These are phyloP conservation scores for Rhingia rostrata DNA, from an alignment of 2,888 invertebrate genomes.

Conservation along the genomic window DNA sequence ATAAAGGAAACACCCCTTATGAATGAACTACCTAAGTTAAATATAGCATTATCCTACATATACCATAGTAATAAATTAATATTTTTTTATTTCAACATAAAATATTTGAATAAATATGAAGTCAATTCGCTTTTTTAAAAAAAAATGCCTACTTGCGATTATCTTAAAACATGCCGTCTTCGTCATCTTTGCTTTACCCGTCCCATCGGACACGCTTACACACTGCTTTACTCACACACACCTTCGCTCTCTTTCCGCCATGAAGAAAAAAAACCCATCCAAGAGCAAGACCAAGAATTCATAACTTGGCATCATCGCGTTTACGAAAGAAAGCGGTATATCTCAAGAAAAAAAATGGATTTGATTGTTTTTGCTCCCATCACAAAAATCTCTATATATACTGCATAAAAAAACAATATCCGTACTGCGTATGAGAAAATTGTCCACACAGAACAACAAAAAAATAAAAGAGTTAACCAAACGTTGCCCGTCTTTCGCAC, in stretches of 20 bases:
- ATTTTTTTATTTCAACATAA: too few species aligned
- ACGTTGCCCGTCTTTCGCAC: neutral
- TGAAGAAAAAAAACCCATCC: slow-evolving; percentile 3
- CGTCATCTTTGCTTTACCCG: slow-evolving; percentile 8
- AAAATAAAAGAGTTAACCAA: slow-evolving; percentile 28
- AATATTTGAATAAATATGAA: too few species aligned
- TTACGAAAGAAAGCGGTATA: slow-evolving; percentile 59
- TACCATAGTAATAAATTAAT: too few species aligned
- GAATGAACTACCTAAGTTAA: too few species aligned
- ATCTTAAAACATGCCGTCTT: slow-evolving; percentile 33
- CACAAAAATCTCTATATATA: slow-evolving; percentile 15
- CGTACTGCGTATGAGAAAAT: slow-evolving; percentile 41
- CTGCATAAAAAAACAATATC: slow-evolving; percentile 16
- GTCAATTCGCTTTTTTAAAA: neutral
- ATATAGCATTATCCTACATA: too few species aligned
- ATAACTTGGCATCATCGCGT: slow-evolving; percentile 66
- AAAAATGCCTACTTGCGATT: neutral
- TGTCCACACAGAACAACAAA: slow-evolving; percentile 8
- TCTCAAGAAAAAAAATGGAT: slow-evolving; percentile 25
- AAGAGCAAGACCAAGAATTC: too few species aligned
- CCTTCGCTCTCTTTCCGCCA: slow-evolving; percentile 3
- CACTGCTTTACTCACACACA: neutral
- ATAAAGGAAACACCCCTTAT: too few species aligned
- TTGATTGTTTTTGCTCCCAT: slow-evolving; percentile 10
- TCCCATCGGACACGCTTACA: slow-evolving; percentile 8